Evolutionary conservation across 2,888 invertebrate genomes (phyloP).

Genomic region (Xestia rhomboidea): DNA sequence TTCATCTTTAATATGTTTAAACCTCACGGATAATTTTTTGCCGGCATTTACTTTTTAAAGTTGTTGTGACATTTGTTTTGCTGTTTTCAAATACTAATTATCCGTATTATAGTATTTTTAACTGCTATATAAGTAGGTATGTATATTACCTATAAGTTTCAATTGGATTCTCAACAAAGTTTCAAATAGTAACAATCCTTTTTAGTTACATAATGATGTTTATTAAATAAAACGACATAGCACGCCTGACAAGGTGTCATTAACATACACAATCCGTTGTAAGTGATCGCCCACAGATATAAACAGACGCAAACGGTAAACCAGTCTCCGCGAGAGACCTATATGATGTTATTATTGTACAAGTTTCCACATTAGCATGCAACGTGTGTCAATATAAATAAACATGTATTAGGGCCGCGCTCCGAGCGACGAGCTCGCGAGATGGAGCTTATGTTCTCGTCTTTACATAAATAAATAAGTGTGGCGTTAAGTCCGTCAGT

Average conservation of each 20-base stretch:
- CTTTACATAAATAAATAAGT: slow-evolving; percentile 55
- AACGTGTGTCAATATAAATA: slow-evolving; percentile 41
- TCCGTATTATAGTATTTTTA: neutral
- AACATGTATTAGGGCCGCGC: slow-evolving; percentile 35
- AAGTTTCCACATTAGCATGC: slow-evolving; percentile 34
- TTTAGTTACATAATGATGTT: neutral
- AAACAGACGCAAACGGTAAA: slow-evolving; percentile 20
- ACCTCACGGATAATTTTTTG: neutral
- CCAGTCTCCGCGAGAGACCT: neutral
- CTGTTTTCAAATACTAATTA: neutral
- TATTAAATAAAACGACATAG: slow-evolving; percentile 8
- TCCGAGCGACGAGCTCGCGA: neutral
- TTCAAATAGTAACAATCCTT: slow-evolving; percentile 4
- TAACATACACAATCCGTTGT: slow-evolving; percentile 6
- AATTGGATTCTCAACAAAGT: neutral
- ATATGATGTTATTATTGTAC: slow-evolving; percentile 6
- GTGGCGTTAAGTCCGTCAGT: slow-evolving; percentile 30
- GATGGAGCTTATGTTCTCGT: slow-evolving; percentile 43
- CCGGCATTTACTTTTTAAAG: neutral
- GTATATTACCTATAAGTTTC: neutral
- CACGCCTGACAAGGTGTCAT: neutral
- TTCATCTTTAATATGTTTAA: neutral
- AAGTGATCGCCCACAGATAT: neutral
- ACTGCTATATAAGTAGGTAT: neutral
- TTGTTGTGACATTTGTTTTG: neutral